phyloP scores from a whole-genome alignment of 1,140 invertebrate species.

The Meloidogyne exigua region DNA sequence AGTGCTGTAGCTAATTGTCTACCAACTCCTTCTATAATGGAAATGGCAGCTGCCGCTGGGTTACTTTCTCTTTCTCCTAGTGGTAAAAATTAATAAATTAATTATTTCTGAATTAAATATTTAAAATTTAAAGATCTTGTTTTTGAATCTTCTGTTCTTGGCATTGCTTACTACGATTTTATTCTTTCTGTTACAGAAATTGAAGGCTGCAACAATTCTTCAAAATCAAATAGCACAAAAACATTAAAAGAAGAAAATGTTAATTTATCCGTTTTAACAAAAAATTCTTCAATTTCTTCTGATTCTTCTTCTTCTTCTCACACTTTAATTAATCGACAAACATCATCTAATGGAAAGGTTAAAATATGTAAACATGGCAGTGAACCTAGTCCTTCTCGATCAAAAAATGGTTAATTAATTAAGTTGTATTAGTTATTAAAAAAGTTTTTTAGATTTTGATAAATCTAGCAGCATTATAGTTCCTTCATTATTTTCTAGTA shows the following conservation, averaged over 20 bases:
- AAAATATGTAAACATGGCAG: not conserved
- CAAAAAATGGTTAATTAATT: no score
- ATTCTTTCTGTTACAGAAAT: conserved; percentile 42
- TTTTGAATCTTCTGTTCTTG: conserved; percentile 28
- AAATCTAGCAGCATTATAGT: no score
- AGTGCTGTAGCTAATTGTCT: conserved; percentile 11
- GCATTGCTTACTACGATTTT: conserved; percentile 54
- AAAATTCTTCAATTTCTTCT: conserved; percentile 2
- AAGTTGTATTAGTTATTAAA: no score
- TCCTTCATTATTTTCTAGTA: not conserved
- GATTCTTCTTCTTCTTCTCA: conserved; percentile 10
- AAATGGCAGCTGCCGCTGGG: conserved; percentile 10
- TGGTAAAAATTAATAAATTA: not conserved
- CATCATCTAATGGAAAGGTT: not conserved
- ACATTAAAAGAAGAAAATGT: not conserved
- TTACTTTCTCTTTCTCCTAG: conserved; percentile 14
- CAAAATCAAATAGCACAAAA: conserved; percentile 1
- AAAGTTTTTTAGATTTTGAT: no score
- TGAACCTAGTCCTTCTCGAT: not conserved
- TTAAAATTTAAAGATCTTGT: conserved; percentile 16
- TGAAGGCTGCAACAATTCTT: not conserved
- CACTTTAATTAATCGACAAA: not conserved
- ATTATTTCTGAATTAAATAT: not conserved
- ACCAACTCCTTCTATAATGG: conserved; percentile 19
- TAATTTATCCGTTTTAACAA: conserved; percentile 3